phyloP scores from a whole-genome alignment of 92 coral and sea anemone genomes.

The Paragorgia papillata region DNA sequence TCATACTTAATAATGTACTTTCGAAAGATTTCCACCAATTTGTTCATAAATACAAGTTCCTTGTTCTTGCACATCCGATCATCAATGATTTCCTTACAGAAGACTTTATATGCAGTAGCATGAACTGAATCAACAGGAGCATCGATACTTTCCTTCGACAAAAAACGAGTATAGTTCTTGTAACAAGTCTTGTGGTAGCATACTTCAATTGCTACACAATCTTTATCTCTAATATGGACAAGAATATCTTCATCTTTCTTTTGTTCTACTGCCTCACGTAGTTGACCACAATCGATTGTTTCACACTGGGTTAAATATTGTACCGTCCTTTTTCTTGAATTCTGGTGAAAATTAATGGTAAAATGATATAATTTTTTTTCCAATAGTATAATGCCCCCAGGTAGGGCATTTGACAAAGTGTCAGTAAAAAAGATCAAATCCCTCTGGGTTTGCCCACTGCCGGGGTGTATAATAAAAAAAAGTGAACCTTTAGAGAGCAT shows the following conservation, averaged over 20 bases:
- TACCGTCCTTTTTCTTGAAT: constrained; percentile 27
- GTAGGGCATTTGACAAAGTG: constrained; percentile 3
- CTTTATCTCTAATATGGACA: constrained; percentile 14
- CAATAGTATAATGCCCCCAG: constrained; percentile 17
- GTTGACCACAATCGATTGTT: constrained; percentile 43
- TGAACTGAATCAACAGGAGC: background rate
- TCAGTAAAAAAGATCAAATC: too few relatives aligned
- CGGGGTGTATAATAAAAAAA: constrained; percentile 22
- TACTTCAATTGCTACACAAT: constrained; percentile 21
- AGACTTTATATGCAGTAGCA: constrained; percentile 7
- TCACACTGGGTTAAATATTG: constrained; percentile 53
- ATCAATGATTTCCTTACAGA: constrained; percentile 36
- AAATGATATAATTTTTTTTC: constrained; percentile 11
- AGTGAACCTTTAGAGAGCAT: constrained; percentile 23
- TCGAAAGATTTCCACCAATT: constrained; percentile 26
- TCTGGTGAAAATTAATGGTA: constrained; percentile 17
- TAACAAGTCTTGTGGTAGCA: constrained; percentile 32
- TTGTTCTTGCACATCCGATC: constrained; percentile 29
- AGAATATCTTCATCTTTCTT: constrained; percentile 46
- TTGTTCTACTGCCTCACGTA: constrained; percentile 51
- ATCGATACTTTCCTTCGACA: constrained; percentile 3
- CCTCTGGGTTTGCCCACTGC: constrained; percentile 11
- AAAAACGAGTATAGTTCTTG: constrained; percentile 38
- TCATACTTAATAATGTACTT: constrained; percentile 23
- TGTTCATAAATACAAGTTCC: constrained; percentile 19